Base-by-base conservation (phyloP, 2,113 vertebrate genomes). In the Nothocercus julius region DNA sequence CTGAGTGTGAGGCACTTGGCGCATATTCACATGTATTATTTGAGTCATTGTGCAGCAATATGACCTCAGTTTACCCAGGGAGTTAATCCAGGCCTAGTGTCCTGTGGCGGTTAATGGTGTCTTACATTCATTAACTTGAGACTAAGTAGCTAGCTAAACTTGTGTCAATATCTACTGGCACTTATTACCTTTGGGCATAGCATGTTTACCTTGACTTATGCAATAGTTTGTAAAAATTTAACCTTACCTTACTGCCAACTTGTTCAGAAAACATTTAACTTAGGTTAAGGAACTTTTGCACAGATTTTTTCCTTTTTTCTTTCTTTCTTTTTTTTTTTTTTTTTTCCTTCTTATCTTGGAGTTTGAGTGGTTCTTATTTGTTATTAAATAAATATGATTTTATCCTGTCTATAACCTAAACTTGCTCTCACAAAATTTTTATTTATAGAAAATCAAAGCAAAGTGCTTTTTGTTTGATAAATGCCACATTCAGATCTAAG, bases 151-250 rank as follows among this genome's bases (percentile, higher is more conserved):
- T 78, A 24, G 36, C 51, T 12, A 54, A 17, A 36, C 19, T 13
- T 27, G 2, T 81, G 25, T 53, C 77, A 53, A 22, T 47, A 34
- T 68, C 5, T 11, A 22, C 13, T 58, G 38, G 51, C 10, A 24
- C 40, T 81, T 89, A 27, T 86, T 64, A 83, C 40, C 76, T 88
- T 87, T 72, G 79, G 67, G 51, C 82, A 11, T 70, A 69, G 22
- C 44, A 90, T 85, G 49, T 91, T 95, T 91, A 9, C 80, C 85
- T 94, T 91, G 4, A 27, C 22, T 77, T 75, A 61, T 72, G 67
- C 66, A 87, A 79, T 49, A 69, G 8, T 76, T 93, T 40, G 42
- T 64, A 82, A 94, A 92, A 84, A 34, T 75, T 85, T 83, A 95
- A 87, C 75, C 19, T 15, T 63, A 13, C 4, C 2, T 4, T 54